Percentiles rank a stretch among this genome's conserved stretches.
phyloP scores from a whole-genome alignment of 2,888 invertebrate genomes.

The Fabriciana adippe region DNA sequence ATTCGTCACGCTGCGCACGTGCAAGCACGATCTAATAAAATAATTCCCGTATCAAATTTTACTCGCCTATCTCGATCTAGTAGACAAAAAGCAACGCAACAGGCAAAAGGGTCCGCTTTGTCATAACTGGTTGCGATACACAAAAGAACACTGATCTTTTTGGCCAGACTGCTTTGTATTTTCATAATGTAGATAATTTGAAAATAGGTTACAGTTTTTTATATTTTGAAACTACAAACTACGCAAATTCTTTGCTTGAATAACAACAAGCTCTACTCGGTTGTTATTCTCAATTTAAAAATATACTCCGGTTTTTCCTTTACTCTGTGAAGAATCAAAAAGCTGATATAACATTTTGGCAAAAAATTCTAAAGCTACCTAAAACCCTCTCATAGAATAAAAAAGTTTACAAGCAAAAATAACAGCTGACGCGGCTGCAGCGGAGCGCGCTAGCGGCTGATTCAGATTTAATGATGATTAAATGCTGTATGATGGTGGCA shows the following conservation, averaged over 20 bases:
- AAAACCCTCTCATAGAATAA: conserved; percentile 49
- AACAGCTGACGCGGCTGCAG: conserved; percentile 69
- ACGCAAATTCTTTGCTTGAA: neutral
- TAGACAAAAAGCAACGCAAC: conserved; percentile 71
- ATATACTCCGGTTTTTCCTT: conserved; percentile 8
- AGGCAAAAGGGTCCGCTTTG: conserved; percentile 74
- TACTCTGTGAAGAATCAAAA: conserved; percentile 20
- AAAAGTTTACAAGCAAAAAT: conserved; percentile 58
- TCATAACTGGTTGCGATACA: conserved; percentile 73
- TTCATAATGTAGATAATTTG: conserved; percentile 55
- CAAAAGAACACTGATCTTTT: conserved; percentile 71
- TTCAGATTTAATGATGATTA: conserved; percentile 80
- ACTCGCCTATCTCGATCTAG: conserved; percentile 79
- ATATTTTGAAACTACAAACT: neutral
- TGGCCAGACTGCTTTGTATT: conserved; percentile 62
- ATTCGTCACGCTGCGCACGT: conserved; percentile 81
- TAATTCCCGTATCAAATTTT: conserved; percentile 82
- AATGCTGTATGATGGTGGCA: conserved; percentile 75
- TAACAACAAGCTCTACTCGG: conserved; percentile 7
- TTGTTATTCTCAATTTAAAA: conserved; percentile 6
- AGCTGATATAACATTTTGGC: conserved; percentile 25
- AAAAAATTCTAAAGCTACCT: conserved; percentile 25
- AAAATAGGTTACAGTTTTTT: conserved; percentile 62
- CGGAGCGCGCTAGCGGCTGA: conserved; percentile 59
- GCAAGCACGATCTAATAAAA: conserved; percentile 78